Percentiles rank a stretch among this genome's conserved stretches.
These are phyloP conservation scores for Graphium colonna DNA, from an alignment of 2,888 invertebrate genomes.

Conservation along the genomic window DNA sequence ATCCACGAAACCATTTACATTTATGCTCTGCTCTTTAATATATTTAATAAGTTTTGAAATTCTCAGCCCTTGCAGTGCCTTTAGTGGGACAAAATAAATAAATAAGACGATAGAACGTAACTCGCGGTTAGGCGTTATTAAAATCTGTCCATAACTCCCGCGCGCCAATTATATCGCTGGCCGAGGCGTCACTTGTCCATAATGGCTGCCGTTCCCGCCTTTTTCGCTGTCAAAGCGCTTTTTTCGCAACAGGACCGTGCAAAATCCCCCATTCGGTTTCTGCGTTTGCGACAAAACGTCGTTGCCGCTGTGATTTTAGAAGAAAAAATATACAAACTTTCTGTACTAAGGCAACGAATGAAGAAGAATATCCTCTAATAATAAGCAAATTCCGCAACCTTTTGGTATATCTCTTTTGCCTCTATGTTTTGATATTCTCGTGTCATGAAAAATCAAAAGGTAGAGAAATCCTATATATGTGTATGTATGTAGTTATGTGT, in stretches of 20 bases:
- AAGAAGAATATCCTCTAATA: conserved; percentile 1
- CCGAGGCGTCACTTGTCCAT: conserved; percentile 82
- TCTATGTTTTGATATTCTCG: no score
- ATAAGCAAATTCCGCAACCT: no score
- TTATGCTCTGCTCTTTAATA: no score
- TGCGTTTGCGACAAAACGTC: conserved; percentile 33
- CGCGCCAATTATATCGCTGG: conserved; percentile 54
- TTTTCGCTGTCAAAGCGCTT: conserved; percentile 76
- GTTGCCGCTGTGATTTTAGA: conserved; percentile 29
- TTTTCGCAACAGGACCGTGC: conserved; percentile 63
- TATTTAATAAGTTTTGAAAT: background rate
- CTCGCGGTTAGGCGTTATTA: conserved; percentile 45
- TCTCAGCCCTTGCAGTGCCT: background rate
- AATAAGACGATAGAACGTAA: conserved; percentile 39
- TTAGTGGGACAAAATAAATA: conserved; percentile 21
- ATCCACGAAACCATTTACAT: no score
- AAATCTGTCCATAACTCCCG: conserved; percentile 56
- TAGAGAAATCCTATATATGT: no score
- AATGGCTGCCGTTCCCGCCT: conserved; percentile 79
- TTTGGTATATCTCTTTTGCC: no score
- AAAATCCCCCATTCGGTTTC: conserved; percentile 43
- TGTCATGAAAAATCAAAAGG: no score
- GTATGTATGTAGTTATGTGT: no score
- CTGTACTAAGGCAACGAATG: no score
- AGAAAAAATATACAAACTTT: background rate